phyloP scores from a whole-genome alignment of 2,888 invertebrate species.

The Tenodera sinensis region DNA sequence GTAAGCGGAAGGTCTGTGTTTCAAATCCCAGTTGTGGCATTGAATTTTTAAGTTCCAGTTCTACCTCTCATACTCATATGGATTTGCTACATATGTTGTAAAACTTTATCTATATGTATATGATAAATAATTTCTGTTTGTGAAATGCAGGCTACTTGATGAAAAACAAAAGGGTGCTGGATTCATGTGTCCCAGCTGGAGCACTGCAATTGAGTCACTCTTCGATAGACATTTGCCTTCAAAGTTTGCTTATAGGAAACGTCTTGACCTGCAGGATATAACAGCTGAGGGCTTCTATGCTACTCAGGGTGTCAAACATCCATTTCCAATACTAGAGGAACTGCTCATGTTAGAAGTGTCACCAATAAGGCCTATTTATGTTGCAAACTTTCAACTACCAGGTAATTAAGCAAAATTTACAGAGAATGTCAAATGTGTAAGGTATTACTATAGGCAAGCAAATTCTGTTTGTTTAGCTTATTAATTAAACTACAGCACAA shows the following conservation, averaged over 20 bases:
- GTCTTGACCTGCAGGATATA: constrained; percentile 57
- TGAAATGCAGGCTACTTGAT: neutral
- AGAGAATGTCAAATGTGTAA: no score
- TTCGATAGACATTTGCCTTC: constrained; percentile 57
- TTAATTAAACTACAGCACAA: no score
- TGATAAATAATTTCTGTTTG: no score
- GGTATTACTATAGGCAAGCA: no score
- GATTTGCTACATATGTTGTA: no score
- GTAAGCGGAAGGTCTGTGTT: no score
- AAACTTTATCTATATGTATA: no score
- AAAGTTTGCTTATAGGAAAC: constrained; percentile 60
- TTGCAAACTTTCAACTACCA: neutral
- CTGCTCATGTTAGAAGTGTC: neutral
- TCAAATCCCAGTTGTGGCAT: no score
- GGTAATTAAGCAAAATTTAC: neutral
- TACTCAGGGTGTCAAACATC: neutral
- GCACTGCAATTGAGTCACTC: constrained; percentile 57
- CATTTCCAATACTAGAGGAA: neutral
- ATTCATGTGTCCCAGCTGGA: constrained; percentile 51
- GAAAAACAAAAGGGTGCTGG: neutral
- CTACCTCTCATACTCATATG: no score
- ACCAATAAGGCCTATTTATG: constrained; percentile 8
- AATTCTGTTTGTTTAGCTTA: no score
- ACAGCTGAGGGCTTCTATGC: constrained; percentile 45
- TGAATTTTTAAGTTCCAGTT: no score